Conservation (phyloP, 1,140 invertebrate species). For the Drosophila chauvacae region DNA sequence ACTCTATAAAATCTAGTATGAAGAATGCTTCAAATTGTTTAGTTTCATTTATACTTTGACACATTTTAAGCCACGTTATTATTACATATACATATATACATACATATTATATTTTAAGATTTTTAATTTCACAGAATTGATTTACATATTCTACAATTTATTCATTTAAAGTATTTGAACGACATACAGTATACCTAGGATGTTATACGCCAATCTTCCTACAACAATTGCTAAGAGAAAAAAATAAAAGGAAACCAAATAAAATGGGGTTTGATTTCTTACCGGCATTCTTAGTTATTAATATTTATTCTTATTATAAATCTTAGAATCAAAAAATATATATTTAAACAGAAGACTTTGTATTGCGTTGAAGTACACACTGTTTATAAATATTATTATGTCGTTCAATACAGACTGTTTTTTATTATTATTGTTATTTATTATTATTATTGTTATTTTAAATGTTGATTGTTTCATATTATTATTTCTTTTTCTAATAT, state of each 20-base stretch:
- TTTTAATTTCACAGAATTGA: not conserved
- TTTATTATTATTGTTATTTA: no score
- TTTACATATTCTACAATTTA: not conserved
- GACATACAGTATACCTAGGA: not conserved
- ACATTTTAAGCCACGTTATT: no score
- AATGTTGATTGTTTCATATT: no score
- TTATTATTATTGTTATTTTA: no score
- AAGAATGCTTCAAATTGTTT: not conserved
- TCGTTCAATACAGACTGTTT: no score
- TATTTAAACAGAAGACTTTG: no score
- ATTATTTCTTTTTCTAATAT: no score
- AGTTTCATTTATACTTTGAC: not conserved
- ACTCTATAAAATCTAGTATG: not conserved
- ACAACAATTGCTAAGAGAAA: not conserved
- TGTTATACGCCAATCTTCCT: not conserved
- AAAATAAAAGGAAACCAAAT: not conserved
- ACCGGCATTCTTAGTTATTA: not conserved
- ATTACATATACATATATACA: no score
- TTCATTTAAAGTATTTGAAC: not conserved
- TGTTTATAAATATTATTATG: no score
- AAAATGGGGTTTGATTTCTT: not conserved
- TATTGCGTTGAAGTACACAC: no score
- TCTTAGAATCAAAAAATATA: not conserved
- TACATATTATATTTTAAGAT: no score
- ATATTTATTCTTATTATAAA: not conserved